A percentile compares a stretch with the other conserved stretches of the same genome.
Conservation (phyloP, 2,797 vertebrate genomes). For the Xenentodon cancila region DNA sequence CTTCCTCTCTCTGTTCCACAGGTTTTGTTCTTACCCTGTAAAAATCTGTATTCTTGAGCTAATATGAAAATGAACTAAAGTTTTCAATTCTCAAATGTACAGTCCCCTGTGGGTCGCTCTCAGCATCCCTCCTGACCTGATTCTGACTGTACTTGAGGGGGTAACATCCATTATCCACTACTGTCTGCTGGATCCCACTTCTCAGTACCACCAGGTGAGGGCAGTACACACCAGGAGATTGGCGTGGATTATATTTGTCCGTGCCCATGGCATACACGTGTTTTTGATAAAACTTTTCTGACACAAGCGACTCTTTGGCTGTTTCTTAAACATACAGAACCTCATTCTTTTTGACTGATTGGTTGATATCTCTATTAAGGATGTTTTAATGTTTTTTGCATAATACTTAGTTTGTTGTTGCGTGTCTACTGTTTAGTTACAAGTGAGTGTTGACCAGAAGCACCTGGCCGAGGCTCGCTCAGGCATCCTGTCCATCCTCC, state of each 20-base stretch:
- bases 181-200: slow-evolving; percentile 94
- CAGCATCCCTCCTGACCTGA: slow-evolving; percentile 94
- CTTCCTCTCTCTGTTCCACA: not conserved
- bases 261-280: not conserved
- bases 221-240: slow-evolving; percentile 11
- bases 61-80: not conserved
- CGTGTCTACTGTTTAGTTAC: slow-evolving; percentile 79
- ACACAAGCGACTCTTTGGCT: too few relatives aligned
- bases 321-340: not conserved
- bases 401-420: not conserved
- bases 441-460: slow-evolving; percentile 95
- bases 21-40: too few relatives aligned
- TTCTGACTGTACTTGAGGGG: slow-evolving; percentile 95
- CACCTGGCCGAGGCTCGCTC: slow-evolving; percentile 94
- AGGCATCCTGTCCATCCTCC: slow-evolving; percentile 95
- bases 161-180: slow-evolving; percentile 98
- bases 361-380: not conserved
- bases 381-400: not conserved
- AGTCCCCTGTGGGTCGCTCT: slow-evolving; percentile 97
- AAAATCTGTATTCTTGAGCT: not conserved
- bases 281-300: not conserved
- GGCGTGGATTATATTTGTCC: not conserved
- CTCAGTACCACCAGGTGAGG: slow-evolving; percentile 97
- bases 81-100: not conserved
- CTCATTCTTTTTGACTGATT: not conserved